Evolutionary conservation across 2,888 invertebrate species (phyloP).

Genomic region (Didymodactylos carnosus): DNA sequence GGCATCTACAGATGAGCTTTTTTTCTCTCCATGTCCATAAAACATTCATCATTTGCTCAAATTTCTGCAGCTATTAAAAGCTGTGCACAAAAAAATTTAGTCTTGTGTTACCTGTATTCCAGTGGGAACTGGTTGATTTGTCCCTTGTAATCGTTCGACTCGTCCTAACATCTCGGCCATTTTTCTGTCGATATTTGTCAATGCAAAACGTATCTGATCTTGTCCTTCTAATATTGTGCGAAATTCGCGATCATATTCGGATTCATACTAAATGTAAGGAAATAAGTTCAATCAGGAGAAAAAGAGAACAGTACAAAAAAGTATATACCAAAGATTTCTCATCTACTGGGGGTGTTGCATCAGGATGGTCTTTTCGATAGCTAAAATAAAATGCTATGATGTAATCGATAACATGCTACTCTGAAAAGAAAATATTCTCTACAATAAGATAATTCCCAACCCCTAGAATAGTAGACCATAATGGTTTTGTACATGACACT

Average conservation of each 20-base stretch:
- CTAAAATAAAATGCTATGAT: not conserved
- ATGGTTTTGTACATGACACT: too few relatives aligned
- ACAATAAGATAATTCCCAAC: too few relatives aligned
- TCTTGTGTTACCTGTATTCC: not conserved
- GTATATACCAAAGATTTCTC: not conserved
- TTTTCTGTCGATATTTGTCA: constrained; percentile 1
- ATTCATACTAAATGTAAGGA: constrained; percentile 1
- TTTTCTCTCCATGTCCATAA: too few relatives aligned
- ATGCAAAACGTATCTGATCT: constrained; percentile 6
- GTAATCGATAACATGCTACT: not conserved
- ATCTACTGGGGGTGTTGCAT: not conserved
- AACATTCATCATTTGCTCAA: too few relatives aligned
- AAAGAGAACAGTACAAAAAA: not conserved
- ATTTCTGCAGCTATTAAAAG: too few relatives aligned
- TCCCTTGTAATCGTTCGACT: not conserved
- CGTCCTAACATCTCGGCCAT: constrained; percentile 9
- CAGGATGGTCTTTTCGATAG: constrained; percentile 13
- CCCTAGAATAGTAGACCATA: too few relatives aligned
- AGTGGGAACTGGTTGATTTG: not conserved
- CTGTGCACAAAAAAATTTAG: too few relatives aligned
- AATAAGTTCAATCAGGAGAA: not conserved
- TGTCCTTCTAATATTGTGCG: constrained; percentile 12
- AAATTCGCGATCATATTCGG: constrained; percentile 13
- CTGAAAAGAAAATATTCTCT: too few relatives aligned
- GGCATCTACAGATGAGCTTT: too few relatives aligned